A percentile compares a stretch with the other conserved stretches of the same genome.
phyloP scores from a whole-genome alignment of 1,140 invertebrate species.

The Drosophila ambigua region DNA sequence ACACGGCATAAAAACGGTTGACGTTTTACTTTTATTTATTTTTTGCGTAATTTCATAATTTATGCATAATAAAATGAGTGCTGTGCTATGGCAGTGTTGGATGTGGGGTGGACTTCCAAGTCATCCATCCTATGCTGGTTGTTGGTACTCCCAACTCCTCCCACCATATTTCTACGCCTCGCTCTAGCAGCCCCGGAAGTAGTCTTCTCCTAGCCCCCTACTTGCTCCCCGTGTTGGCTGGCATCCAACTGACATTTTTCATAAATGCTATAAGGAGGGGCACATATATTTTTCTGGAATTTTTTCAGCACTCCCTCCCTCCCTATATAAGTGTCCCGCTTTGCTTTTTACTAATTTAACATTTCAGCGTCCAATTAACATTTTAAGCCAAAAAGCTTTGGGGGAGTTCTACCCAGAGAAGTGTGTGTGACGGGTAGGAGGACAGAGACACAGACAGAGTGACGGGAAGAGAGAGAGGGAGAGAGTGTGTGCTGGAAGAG shows the following conservation, averaged over 20 bases:
- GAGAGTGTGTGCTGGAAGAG: constrained; percentile 23
- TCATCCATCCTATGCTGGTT: too few relatives aligned
- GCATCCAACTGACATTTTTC: constrained; percentile 64
- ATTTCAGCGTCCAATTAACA: constrained; percentile 77
- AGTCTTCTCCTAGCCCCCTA: not conserved
- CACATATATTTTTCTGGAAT: constrained; percentile 40
- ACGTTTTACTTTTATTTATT: constrained; percentile 55
- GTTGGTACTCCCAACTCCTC: too few relatives aligned
- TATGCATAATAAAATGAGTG: constrained; percentile 67
- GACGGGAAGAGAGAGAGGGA: not conserved
- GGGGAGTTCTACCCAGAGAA: constrained; percentile 16
- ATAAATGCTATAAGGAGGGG: constrained; percentile 17
- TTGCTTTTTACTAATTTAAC: constrained; percentile 63
- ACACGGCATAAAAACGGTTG: constrained; percentile 39
- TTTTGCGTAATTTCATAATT: constrained; percentile 67
- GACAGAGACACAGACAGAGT: not conserved
- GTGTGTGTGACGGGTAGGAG: too few relatives aligned
- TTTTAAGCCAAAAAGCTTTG: constrained; percentile 64
- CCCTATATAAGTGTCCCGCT: constrained; percentile 8
- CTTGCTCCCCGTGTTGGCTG: constrained; percentile 24
- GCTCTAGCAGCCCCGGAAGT: constrained; percentile 13
- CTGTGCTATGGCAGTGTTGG: constrained; percentile 31
- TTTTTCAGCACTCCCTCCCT: constrained; percentile 12
- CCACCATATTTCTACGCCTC: not conserved
- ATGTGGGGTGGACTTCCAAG: not conserved